A percentile compares a stretch with the other conserved stretches of the same genome.
Evolutionary conservation across 2,888 invertebrate species (phyloP).

Genomic region (Apoderus coryli): DNA sequence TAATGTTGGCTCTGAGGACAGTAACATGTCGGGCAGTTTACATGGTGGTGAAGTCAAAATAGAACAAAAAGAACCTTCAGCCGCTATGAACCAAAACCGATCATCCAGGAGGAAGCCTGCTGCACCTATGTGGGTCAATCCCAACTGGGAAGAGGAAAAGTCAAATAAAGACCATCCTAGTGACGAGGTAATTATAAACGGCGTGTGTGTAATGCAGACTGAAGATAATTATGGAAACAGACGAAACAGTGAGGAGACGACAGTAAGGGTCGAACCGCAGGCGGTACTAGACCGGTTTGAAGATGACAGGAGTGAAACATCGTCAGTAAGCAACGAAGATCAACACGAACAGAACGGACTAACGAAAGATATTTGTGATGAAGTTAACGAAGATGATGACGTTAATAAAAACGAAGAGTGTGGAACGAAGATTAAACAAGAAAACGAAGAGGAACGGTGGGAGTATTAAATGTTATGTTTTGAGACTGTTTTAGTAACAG

Average conservation of each 20-base stretch:
- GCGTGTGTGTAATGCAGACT: conserved; percentile 83
- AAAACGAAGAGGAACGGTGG: conserved; percentile 48
- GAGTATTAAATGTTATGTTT: too few species aligned
- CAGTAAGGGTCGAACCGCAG: conserved; percentile 62
- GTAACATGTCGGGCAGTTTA: conserved; percentile 36
- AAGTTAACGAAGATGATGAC: conserved; percentile 23
- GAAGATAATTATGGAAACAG: conserved; percentile 54
- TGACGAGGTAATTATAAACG: conserved; percentile 83
- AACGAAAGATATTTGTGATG: conserved; percentile 20
- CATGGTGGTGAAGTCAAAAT: conserved; percentile 45
- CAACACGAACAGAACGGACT: conserved; percentile 17
- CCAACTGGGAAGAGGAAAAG: conserved; percentile 68
- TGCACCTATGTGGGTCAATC: conserved; percentile 95
- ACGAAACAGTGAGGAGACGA: conserved; percentile 48
- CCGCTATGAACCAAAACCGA: conserved; percentile 26
- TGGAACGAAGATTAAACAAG: conserved; percentile 41
- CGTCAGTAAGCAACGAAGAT: conserved; percentile 28
- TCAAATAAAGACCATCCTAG: conserved; percentile 37
- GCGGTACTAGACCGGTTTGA: conserved; percentile 50
- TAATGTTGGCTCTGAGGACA: conserved; percentile 58
- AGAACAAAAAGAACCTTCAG: conserved; percentile 38
- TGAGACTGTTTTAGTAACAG: too few species aligned
- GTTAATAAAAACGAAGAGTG: conserved; percentile 22
- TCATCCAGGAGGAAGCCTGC: conserved; percentile 81
- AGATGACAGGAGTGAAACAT: conserved; percentile 38